A percentile compares a stretch with the other conserved stretches of the same genome.
Evolutionary conservation across 1,140 invertebrate species (phyloP).

Genomic region (Drosophila kohkoa): DNA sequence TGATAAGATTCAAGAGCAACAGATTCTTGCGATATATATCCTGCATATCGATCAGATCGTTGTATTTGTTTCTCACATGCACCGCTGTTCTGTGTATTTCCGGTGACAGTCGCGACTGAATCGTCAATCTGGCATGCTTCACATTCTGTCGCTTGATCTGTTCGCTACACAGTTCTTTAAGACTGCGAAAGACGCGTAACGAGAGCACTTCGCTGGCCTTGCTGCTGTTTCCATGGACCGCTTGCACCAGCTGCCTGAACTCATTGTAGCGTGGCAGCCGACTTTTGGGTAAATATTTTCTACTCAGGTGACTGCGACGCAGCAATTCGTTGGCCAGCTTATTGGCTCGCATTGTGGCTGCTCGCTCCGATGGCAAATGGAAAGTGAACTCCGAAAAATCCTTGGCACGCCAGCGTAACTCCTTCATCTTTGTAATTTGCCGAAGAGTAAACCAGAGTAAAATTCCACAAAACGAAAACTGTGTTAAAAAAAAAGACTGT

Average conservation of each 20-base stretch:
- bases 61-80: neutral
- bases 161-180: neutral
- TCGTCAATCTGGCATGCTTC: neutral
- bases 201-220: neutral
- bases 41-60: neutral
- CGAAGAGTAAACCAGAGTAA: neutral
- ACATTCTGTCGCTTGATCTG: neutral
- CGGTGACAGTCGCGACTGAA: neutral
- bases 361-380: neutral
- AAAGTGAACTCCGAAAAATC: constrained; percentile 4
- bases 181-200: neutral
- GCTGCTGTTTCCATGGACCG: neutral
- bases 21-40: constrained; percentile 1
- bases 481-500: neutral
- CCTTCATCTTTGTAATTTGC: constrained; percentile 8
- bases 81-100: neutral
- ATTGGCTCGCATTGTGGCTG: neutral
- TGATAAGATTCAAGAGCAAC: neutral
- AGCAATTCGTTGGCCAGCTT: constrained; percentile 6
- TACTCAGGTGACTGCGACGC: neutral
- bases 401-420: neutral
- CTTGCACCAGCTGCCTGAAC: constrained; percentile 17
- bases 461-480: neutral
- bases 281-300: neutral
- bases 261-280: constrained; percentile 12